These are phyloP conservation scores for Aphelocoma coerulescens DNA, from an alignment of 2,113 vertebrate species.

Conservation along the genomic window DNA sequence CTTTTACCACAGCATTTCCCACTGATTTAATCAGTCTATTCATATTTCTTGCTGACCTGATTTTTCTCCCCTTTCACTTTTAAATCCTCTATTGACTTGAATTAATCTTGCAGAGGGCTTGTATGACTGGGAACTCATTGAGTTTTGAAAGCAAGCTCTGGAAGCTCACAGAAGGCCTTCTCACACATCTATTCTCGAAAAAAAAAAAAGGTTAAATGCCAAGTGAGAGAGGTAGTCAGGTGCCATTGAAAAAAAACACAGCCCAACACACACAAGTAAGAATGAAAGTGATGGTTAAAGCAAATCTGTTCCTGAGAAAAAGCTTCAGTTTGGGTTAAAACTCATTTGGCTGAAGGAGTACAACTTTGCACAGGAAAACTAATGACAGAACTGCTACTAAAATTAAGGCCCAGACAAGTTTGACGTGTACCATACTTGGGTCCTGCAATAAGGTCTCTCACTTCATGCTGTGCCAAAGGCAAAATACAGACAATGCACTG, in stretches of 20 bases:
- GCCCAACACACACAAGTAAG: background rate
- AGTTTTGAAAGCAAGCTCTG: constrained; percentile 14
- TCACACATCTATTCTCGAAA: background rate
- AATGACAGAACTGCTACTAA: background rate
- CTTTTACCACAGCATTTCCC: constrained; percentile 27
- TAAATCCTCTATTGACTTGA: constrained; percentile 51
- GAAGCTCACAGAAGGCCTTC: background rate
- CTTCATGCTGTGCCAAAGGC: background rate
- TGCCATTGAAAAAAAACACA: background rate
- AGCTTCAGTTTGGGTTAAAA: background rate
- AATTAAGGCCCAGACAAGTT: background rate
- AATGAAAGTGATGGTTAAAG: background rate
- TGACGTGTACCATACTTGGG: background rate
- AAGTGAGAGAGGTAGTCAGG: background rate
- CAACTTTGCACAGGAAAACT: background rate
- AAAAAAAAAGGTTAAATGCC: background rate
- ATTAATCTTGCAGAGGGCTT: constrained; percentile 42
- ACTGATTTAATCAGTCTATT: constrained; percentile 55
- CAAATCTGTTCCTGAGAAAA: background rate
- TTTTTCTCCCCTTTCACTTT: constrained; percentile 50
- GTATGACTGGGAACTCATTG: background rate
- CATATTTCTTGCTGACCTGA: constrained; percentile 55
- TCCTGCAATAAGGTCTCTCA: background rate
- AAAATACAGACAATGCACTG: background rate
- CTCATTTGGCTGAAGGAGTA: background rate